phyloP scores from a whole-genome alignment of 2,797 vertebrate genomes.

The Rhabdomys pumilio region DNA sequence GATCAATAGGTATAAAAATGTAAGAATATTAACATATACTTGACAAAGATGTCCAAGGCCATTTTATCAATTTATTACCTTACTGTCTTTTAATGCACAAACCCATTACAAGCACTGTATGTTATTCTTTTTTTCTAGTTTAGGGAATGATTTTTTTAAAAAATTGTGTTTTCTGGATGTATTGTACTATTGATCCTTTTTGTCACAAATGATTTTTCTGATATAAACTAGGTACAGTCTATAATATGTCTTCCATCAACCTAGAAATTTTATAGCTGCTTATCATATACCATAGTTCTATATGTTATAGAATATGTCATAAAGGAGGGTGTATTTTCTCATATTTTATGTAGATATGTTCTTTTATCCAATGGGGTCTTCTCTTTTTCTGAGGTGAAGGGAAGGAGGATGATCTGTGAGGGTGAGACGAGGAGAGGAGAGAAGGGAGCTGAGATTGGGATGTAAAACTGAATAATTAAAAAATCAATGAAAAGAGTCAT shows the following conservation, averaged over 20 bases:
- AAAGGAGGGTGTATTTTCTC: background rate
- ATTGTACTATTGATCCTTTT: slow-evolving; percentile 1
- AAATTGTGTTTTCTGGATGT: slow-evolving; percentile 2
- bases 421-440: too few species aligned
- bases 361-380: background rate
- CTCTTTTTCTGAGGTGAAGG: too few species aligned
- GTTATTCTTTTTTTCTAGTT: slow-evolving; percentile 28
- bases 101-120: background rate
- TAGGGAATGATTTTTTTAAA: background rate
- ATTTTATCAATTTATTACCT: background rate
- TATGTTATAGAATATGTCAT: background rate
- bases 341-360: background rate
- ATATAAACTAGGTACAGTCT: background rate
- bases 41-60: background rate
- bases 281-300: background rate
- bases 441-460: too few species aligned
- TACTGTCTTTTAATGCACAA: background rate
- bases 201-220: background rate
- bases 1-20: background rate
- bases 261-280: slow-evolving; percentile 3
- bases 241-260: background rate
- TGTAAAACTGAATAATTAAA: too few species aligned
- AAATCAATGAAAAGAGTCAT: background rate
- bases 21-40: background rate
- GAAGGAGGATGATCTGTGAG: too few species aligned